phyloP scores from a whole-genome alignment of 1,140 invertebrate genomes.

The Eueides isabella region DNA sequence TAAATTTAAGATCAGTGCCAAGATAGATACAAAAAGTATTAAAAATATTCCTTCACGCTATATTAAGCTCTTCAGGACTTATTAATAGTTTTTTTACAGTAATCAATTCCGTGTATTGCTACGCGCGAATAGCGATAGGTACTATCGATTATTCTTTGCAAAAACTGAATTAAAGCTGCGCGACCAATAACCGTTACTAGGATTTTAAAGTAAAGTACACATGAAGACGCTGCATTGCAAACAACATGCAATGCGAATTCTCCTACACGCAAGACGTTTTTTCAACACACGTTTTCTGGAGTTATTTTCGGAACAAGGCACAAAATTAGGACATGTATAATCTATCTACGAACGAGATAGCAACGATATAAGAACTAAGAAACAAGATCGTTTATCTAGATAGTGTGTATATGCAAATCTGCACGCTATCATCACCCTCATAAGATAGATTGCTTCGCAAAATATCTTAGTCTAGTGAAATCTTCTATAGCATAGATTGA shows the following conservation, averaged over 20 bases:
- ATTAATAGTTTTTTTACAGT: slow-evolving; percentile 11
- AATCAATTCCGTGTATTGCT: slow-evolving; percentile 15
- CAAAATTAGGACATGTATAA: slow-evolving; percentile 46
- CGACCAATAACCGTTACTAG: slow-evolving; percentile 11
- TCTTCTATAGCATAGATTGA: background rate
- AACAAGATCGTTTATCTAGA: slow-evolving; percentile 38
- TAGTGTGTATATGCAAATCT: slow-evolving; percentile 23
- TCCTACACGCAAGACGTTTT: slow-evolving; percentile 38
- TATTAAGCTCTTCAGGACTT: background rate
- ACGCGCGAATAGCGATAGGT: slow-evolving; percentile 20
- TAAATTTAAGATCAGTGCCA: background rate
- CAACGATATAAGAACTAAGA: slow-evolving; percentile 37
- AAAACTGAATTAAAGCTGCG: slow-evolving; percentile 22
- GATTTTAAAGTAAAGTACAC: slow-evolving; percentile 20
- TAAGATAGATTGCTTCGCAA: slow-evolving; percentile 16
- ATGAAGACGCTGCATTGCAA: slow-evolving; percentile 23
- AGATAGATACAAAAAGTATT: background rate
- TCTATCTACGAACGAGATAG: slow-evolving; percentile 43
- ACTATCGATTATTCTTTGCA: slow-evolving; percentile 22
- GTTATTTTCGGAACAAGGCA: slow-evolving; percentile 45
- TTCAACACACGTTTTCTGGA: slow-evolving; percentile 38
- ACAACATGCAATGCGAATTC: slow-evolving; percentile 32
- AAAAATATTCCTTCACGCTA: slow-evolving; percentile 7
- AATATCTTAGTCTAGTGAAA: background rate
- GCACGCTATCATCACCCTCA: slow-evolving; percentile 6